Conservation (phyloP, 2,888 invertebrate species). For the Eudemis profundana region DNA sequence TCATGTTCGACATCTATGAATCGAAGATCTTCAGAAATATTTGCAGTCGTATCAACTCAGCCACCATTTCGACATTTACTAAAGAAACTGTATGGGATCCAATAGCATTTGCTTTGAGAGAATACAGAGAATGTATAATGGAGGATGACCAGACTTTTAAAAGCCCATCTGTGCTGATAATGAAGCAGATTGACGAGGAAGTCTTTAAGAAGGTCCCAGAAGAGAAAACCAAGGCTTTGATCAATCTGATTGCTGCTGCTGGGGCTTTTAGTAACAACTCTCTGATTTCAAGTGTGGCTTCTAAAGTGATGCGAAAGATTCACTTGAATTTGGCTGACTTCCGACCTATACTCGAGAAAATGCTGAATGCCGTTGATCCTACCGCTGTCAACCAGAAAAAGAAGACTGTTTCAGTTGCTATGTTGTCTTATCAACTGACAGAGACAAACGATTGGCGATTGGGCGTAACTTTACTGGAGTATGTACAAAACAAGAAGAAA, state of each 20-base stretch:
- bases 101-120: conserved; percentile 82
- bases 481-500: conserved; percentile 94
- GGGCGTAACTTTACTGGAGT: conserved; percentile 92
- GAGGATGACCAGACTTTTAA: conserved; percentile 67
- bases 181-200: conserved; percentile 85
- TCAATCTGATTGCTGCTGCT: conserved; percentile 83
- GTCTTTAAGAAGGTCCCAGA: conserved; percentile 82
- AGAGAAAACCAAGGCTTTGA: conserved; percentile 74
- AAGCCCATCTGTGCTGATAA: conserved; percentile 78
- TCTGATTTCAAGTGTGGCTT: conserved; percentile 85
- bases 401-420: conserved; percentile 69
- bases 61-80: conserved; percentile 72
- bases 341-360: conserved; percentile 83
- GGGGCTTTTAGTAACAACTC: conserved; percentile 86
- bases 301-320: conserved; percentile 88
- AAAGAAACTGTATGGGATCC: conserved; percentile 84
- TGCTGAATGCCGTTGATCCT: conserved; percentile 84
- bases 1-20: conserved; percentile 78
- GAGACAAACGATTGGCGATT: conserved; percentile 90
- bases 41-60: conserved; percentile 83
- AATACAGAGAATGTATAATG: conserved; percentile 77
- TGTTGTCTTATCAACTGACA: conserved; percentile 86
- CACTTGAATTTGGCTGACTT: conserved; percentile 87
- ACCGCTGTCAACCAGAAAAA: conserved; percentile 70
- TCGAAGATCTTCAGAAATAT: conserved; percentile 84